Evolutionary conservation across 2,888 invertebrate genomes (phyloP).

Genomic region (Cosmia pyralina): DNA sequence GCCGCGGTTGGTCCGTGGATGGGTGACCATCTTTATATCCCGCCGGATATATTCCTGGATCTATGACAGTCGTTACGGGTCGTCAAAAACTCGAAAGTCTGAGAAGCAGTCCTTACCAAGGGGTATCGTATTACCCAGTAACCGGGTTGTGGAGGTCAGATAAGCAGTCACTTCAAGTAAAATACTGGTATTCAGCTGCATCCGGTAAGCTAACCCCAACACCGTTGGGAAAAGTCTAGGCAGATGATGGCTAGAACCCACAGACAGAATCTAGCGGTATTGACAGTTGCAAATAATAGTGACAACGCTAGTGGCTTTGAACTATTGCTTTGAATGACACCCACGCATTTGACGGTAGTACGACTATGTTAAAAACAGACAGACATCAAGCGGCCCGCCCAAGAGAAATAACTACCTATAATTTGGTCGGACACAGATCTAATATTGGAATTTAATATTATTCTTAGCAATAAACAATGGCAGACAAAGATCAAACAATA

Average conservation of each 20-base stretch:
- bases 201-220: too few relatives aligned
- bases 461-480: constrained; percentile 6
- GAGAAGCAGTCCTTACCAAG: too few relatives aligned
- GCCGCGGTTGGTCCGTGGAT: too few relatives aligned
- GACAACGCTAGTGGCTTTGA: not conserved
- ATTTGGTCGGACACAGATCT: not conserved
- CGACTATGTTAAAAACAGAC: not conserved
- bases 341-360: constrained; percentile 33
- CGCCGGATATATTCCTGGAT: too few relatives aligned
- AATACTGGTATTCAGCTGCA: too few relatives aligned
- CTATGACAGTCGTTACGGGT: too few relatives aligned
- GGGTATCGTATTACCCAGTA: too few relatives aligned
- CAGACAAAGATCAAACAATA: constrained; percentile 30
- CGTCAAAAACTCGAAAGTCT: too few relatives aligned
- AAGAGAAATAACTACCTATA: not conserved
- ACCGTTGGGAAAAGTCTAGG: too few relatives aligned
- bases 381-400: not conserved
- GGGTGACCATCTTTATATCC: too few relatives aligned
- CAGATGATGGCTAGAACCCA: not conserved
- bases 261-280: not conserved
- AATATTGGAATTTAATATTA: constrained; percentile 4
- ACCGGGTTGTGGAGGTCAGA: too few relatives aligned
- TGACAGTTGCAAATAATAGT: constrained; percentile 19
- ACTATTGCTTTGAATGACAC: constrained; percentile 35
- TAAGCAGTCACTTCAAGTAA: too few relatives aligned